Base-by-base conservation (phyloP, 2,113 vertebrate species). In the Centrocercus urophasianus region DNA sequence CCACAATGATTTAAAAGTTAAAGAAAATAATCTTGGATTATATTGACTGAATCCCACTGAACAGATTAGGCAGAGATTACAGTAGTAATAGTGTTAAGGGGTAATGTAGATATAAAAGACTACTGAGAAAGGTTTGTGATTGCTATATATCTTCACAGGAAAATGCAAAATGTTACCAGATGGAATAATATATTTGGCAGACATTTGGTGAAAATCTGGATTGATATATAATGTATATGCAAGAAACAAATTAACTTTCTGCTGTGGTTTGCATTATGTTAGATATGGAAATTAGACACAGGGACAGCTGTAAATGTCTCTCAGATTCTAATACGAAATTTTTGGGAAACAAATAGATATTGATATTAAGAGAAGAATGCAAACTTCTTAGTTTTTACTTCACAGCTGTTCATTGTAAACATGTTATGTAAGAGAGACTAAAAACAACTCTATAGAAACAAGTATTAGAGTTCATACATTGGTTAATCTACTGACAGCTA, bases 11-110 rank as follows among this genome's bases (percentile, higher is more conserved):
- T 6, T 4, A 42, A 66, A 82, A 86, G 67, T 79, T 38, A 72
- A 84, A 87, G 63, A 85, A 65, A 74, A 71, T 85, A 91, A 74
- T 91, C 32, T 30, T 80, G 59, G n/a, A 74, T 83, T 89, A 43
- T 6, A 77, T 16, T 71, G 32, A 60, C n/a, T 27, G 89, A 64
- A 88, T 83, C 70, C 24, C 30, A 48, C 18, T 63, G 32, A 80
- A 88, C 3, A 93, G 4, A 27, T 70, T 86, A 74, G 16, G 60
- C 38, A 89, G 10, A 83, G 18, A 57, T 91, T 71, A 64, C 38
- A 32, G 66, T 66, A 67, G 47, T 52, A 86, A 71, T 61, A 64
- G 15, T 9, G 80, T 71, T 89, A 67, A 83, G 84, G 56, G 20
- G 32, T 61, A 88, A 71, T 30, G 43, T 59, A 77, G 17, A 20